Base-by-base conservation (phyloP, 2,888 invertebrate species). In the Cordilura impudica region DNA sequence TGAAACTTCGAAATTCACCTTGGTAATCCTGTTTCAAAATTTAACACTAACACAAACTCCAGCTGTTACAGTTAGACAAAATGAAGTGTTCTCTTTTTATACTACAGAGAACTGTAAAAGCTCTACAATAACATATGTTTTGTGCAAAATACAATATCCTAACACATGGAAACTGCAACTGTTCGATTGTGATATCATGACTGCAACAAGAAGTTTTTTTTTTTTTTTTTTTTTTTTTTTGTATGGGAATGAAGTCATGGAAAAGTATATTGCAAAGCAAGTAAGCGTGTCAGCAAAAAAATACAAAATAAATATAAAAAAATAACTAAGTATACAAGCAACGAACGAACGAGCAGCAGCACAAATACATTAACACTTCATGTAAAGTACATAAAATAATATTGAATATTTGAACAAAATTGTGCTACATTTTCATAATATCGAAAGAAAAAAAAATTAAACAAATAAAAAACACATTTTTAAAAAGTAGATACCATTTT, bases 161-260 rank as follows among this genome's bases (percentile, higher is more conserved):
- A 56, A 70, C 63, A 76, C 49, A 63, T 70, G 69, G 69, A 69
- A 70, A 70, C 29, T 54, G 5, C 2, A 39, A 39, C 3, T n/a
- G 35, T 39, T 39, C 35, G n/a, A n/a, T 12, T 39, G 35, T 39
- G 35, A 29, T 45, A n/a, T 45, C 12, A n/a, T 74, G 45, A 45
- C 66, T 74, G 74, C 67, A 60, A 56, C 66, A 66, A 65, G 58
- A 63, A 63, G 54, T 58, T 58, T 61, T 60, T 3, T 23, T 26
- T 1, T 43, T 58, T 14, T 61, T 53, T 58, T 71, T 29, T 69
- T 16, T 18, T 69, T 49, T 23, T 54, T 14, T 14, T 26, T 75
- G 63, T 45, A 71, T 79, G 79, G 58, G 79, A 79, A 79, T 79
- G 71, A 79, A 79, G 79, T 79, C 79, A 75, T 75, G 75, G 79